Base-by-base conservation (phyloP, 35 echinoderm and acorn worm species). In the Diadema setosum region DNA sequence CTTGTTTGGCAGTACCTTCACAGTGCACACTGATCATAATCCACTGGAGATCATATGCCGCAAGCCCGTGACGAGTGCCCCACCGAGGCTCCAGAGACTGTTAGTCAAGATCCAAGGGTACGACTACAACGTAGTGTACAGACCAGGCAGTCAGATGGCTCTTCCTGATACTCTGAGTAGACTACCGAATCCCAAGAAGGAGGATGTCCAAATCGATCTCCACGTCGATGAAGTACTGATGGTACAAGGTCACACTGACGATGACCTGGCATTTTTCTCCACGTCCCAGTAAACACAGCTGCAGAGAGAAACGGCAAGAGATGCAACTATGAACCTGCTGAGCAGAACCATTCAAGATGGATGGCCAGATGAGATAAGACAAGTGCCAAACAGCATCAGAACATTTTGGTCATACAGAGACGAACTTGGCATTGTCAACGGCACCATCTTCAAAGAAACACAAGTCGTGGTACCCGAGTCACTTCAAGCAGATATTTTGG, bases 151-250 rank as follows among this genome's bases (percentile, higher is more conserved):
- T n/a, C n/a, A n/a, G 31, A 12, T 93, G 36, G 75, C 84, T 3
- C 16, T 94, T 44, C 64, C 92, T 14, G 92, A 94, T 65, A 80
- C 81, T 26, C 87, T 94, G 9, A 85, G 83, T 59, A 86, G 65
- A 29, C 35, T 37, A 14, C 78, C 80, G 35, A 75, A 57, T n/a
- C 59, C 26, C 1, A 41, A 81, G 3, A 17, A 3, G 18, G 33
- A 82, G 8, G 27, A 82, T 4, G 45, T 82, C 21, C 6, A 7
- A 14, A 58, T 81, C 4, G 39, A 65, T 7, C 39, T 39, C 14
- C 18, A 17, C 18, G 5, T 75, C 9, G 43, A 11, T 14, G 36
- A 5, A 5, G 30, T 70, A 2, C 4, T 30, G 23, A 3, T 20
- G 42, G 29, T n/a, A n/a, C n/a, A n/a, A n/a, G 81, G 35, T 45